Percentiles rank a stretch among this genome's conserved stretches.
These are phyloP conservation scores for Myotis brandtii DNA, from an alignment of 2,113 vertebrate species.

Conservation along the genomic window DNA sequence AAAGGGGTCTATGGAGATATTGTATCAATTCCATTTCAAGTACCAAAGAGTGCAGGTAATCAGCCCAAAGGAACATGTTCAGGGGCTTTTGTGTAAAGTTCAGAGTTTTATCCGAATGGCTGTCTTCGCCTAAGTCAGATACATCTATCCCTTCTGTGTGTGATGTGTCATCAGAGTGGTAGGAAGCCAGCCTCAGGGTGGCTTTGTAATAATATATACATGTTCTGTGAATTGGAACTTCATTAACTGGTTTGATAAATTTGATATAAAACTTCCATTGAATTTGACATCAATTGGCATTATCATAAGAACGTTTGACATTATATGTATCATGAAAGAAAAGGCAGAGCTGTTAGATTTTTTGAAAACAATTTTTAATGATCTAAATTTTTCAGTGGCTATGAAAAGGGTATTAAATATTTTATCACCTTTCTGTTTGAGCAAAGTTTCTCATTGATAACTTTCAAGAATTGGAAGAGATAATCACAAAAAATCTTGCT, in stretches of 20 bases:
- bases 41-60: neutral
- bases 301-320: conserved; percentile 23
- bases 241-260: conserved; percentile 45
- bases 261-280: conserved; percentile 39
- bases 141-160: neutral
- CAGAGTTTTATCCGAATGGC: neutral
- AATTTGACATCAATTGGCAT: conserved; percentile 64
- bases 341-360: conserved; percentile 46
- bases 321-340: conserved; percentile 50
- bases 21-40: neutral
- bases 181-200: neutral
- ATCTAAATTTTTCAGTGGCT: conserved; percentile 62
- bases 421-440: conserved; percentile 70
- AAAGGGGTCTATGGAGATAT: neutral
- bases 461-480: conserved; percentile 51
- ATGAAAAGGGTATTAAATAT: conserved; percentile 65
- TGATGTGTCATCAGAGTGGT: neutral
- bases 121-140: neutral
- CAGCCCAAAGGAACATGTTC: neutral
- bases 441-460: conserved; percentile 51
- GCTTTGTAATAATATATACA: neutral
- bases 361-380: conserved; percentile 70
- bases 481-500: conserved; percentile 44
- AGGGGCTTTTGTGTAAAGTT: neutral
- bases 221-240: conserved; percentile 27